These are phyloP conservation scores for Pseudomugil gertrudae DNA, from an alignment of 2,797 vertebrate genomes.

Conservation along the genomic window DNA sequence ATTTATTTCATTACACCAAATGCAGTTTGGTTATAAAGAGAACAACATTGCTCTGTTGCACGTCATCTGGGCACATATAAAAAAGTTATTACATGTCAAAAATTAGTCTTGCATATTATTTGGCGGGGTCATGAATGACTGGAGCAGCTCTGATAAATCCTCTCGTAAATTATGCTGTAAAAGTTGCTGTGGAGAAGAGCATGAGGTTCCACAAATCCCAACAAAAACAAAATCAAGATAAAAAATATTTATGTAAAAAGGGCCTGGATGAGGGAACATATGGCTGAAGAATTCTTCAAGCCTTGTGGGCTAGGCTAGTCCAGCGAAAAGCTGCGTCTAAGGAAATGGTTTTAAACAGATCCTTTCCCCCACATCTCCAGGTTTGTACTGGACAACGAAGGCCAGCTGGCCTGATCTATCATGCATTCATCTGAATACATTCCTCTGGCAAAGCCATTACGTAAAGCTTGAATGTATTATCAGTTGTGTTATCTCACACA, in stretches of 20 bases:
- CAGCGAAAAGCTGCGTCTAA: too few species aligned
- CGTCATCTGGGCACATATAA: slow-evolving; percentile 24
- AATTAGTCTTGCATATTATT: slow-evolving; percentile 59
- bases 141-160: slow-evolving; percentile 59
- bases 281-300: slow-evolving; percentile 15
- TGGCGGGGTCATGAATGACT: slow-evolving; percentile 20
- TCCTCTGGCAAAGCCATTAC: slow-evolving; percentile 56
- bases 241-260: too few species aligned
- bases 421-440: slow-evolving; percentile 56
- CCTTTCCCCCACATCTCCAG: slow-evolving; percentile 24
- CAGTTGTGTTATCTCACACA: slow-evolving; percentile 38
- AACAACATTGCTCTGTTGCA: slow-evolving; percentile 19
- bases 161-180: slow-evolving; percentile 65
- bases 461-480: slow-evolving; percentile 43
- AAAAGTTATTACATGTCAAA: slow-evolving; percentile 44
- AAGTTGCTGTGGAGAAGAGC: slow-evolving; percentile 59
- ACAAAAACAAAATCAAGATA: slow-evolving; percentile 50
- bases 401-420: slow-evolving; percentile 60
- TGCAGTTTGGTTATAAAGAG: not conserved
- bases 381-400: slow-evolving; percentile 14
- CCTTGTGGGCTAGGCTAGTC: not conserved
- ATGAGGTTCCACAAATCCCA: slow-evolving; percentile 34
- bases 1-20: slow-evolving; percentile 11
- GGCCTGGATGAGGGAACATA: not conserved
- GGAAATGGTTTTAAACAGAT: slow-evolving; percentile 37